These are phyloP conservation scores for Drosophila triauraria DNA, from an alignment of 1,140 invertebrate species.

Conservation along the genomic window DNA sequence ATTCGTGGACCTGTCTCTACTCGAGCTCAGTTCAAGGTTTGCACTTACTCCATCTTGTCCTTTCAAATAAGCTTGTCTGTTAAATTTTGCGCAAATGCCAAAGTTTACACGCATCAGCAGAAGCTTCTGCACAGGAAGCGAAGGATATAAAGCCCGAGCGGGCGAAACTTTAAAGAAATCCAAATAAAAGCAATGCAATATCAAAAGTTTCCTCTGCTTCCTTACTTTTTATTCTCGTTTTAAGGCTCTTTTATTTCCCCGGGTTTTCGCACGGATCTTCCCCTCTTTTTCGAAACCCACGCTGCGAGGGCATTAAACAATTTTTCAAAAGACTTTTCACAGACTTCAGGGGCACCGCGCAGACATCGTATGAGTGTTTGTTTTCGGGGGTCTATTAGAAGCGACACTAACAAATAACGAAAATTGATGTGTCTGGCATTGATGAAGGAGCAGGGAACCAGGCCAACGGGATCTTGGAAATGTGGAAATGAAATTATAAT, in stretches of 20 bases:
- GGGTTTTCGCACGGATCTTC: constrained; percentile 9
- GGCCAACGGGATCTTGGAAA: constrained; percentile 8
- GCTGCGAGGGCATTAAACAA: constrained; percentile 62
- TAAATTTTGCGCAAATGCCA: constrained; percentile 60
- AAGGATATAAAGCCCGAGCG: constrained; percentile 31
- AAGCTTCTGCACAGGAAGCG: constrained; percentile 35
- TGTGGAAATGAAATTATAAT: constrained; percentile 65
- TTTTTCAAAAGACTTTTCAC: constrained; percentile 59
- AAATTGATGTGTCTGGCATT: constrained; percentile 73
- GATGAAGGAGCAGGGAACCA: constrained; percentile 29
- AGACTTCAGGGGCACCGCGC: constrained; percentile 54
- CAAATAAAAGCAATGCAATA: constrained; percentile 66
- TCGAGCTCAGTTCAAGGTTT: constrained; percentile 28
- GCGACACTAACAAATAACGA: constrained; percentile 65
- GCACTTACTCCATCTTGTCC: constrained; percentile 3
- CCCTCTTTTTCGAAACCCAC: neutral
- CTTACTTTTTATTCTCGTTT: constrained; percentile 24
- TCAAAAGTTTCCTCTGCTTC: constrained; percentile 52
- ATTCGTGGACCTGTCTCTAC: constrained; percentile 23
- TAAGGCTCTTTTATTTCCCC: constrained; percentile 14
- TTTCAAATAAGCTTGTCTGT: constrained; percentile 33
- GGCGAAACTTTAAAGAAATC: constrained; percentile 53
- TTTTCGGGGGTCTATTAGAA: constrained; percentile 42
- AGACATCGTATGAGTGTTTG: constrained; percentile 24
- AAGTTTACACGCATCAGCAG: constrained; percentile 63